Percentiles rank a stretch among this genome's conserved stretches.
phyloP scores from a whole-genome alignment of 2,888 invertebrate genomes.

The Cyrtodaria siliqua region DNA sequence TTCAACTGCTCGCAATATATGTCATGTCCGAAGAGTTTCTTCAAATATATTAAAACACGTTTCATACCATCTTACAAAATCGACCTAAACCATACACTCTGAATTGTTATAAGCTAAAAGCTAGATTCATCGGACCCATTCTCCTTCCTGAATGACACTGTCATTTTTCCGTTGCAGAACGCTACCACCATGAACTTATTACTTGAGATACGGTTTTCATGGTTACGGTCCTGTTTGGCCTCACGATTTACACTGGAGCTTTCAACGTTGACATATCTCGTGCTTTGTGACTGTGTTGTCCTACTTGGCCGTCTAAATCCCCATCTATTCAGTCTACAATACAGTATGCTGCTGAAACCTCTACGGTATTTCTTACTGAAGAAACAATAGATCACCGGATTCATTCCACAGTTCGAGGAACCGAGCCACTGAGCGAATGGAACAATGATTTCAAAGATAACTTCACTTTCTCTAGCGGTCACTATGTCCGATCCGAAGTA shows the following conservation, averaged over 20 bases:
- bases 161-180: constrained; percentile 66
- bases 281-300: constrained; percentile 41
- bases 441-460: constrained; percentile 91
- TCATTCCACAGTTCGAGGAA: constrained; percentile 97
- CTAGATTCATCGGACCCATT: constrained; percentile 55
- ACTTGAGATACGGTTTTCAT: constrained; percentile 38
- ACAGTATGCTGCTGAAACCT: constrained; percentile 89
- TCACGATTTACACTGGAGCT: constrained; percentile 26
- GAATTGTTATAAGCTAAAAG: too few species aligned
- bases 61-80: too few species aligned
- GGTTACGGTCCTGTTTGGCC: constrained; percentile 19
- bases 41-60: too few species aligned
- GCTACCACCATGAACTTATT: constrained; percentile 65
- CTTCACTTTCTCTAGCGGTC: neutral
- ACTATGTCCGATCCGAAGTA: constrained; percentile 84
- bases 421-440: constrained; percentile 98
- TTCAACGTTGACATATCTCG: constrained; percentile 50
- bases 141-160: constrained; percentile 65
- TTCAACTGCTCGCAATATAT: too few species aligned
- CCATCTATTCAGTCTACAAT: constrained; percentile 37
- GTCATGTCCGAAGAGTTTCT: too few species aligned
- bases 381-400: constrained; percentile 97
- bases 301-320: constrained; percentile 36
- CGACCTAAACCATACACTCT: too few species aligned
- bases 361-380: constrained; percentile 97